Evolutionary conservation across 2,888 invertebrate genomes (phyloP).

Genomic region (Pyrocoelia pectoralis): DNA sequence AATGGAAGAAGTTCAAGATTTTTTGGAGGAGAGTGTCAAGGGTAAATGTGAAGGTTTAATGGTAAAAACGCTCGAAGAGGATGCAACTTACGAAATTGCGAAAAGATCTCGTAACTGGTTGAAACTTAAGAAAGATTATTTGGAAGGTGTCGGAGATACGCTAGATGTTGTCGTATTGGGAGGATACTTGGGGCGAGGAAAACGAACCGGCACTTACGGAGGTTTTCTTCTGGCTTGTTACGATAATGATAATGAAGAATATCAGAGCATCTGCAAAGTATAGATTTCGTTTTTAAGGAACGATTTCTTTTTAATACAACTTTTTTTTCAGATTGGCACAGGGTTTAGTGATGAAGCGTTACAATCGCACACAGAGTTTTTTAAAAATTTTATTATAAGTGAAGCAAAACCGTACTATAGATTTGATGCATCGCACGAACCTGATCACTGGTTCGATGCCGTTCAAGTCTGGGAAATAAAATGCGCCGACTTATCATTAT

Average conservation of each 20-base stretch:
- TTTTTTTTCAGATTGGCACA: constrained; percentile 80
- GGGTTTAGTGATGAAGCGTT: constrained; percentile 95
- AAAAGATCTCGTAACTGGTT: constrained; percentile 94
- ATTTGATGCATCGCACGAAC: constrained; percentile 75
- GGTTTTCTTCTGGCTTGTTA: constrained; percentile 96
- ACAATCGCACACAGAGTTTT: constrained; percentile 74
- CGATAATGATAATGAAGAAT: constrained; percentile 88
- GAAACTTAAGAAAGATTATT: constrained; percentile 97
- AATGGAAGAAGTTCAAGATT: constrained; percentile 92
- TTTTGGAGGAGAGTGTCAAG: constrained; percentile 93
- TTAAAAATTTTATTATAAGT: constrained; percentile 79
- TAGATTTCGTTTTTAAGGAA: background rate
- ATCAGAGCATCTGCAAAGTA: constrained; percentile 91
- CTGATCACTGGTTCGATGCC: constrained; percentile 91
- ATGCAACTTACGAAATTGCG: constrained; percentile 97
- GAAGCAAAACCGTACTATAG: constrained; percentile 81
- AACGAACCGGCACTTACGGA: constrained; percentile 91
- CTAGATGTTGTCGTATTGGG: constrained; percentile 96
- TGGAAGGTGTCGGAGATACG: constrained; percentile 96
- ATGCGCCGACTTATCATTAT: constrained; percentile 96
- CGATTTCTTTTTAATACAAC: too few relatives aligned
- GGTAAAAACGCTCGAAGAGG: constrained; percentile 92
- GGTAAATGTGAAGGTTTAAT: constrained; percentile 98
- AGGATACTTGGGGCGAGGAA: constrained; percentile 92
- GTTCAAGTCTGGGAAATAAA: constrained; percentile 95